These are phyloP conservation scores for Parotia lawesii DNA, from an alignment of 2,113 vertebrate genomes.

Conservation along the genomic window DNA sequence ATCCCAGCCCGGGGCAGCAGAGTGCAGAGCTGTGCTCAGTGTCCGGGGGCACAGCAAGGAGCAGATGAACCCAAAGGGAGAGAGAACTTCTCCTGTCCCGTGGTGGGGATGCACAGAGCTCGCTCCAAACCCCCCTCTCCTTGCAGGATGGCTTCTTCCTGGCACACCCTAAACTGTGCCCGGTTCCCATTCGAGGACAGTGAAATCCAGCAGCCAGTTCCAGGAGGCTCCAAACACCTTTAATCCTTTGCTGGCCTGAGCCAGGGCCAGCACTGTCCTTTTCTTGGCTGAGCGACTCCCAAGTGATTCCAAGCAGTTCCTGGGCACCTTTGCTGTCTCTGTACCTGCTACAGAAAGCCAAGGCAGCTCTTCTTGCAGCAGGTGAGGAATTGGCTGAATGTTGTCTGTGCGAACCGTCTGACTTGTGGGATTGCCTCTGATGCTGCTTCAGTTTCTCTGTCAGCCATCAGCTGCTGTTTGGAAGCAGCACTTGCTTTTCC, in stretches of 20 bases:
- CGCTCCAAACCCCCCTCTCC: rapidly evolving
- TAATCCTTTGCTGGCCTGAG: neutral
- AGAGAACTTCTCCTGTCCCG: neutral
- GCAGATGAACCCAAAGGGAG: neutral
- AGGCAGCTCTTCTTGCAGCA: neutral
- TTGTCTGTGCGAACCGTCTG: neutral
- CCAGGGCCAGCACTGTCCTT: neutral
- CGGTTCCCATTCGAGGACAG: neutral
- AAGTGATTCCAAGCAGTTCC: neutral
- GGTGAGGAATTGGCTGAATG: neutral
- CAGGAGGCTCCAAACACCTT: neutral
- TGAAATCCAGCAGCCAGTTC: neutral
- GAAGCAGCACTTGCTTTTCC: constrained; percentile 9
- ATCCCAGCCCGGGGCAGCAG: rapidly evolving
- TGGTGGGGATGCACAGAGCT: neutral
- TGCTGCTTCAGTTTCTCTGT: neutral
- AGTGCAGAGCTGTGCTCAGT: neutral
- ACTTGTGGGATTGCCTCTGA: neutral
- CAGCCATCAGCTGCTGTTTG: neutral
- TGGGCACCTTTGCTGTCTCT: neutral
- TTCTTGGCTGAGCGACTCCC: neutral
- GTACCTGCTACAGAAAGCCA: neutral
- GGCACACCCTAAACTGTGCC: neutral
- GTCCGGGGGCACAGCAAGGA: neutral
- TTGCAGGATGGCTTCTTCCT: neutral